These are phyloP conservation scores for Vanessa tameamea DNA, from an alignment of 1,140 invertebrate genomes.

Conservation along the genomic window DNA sequence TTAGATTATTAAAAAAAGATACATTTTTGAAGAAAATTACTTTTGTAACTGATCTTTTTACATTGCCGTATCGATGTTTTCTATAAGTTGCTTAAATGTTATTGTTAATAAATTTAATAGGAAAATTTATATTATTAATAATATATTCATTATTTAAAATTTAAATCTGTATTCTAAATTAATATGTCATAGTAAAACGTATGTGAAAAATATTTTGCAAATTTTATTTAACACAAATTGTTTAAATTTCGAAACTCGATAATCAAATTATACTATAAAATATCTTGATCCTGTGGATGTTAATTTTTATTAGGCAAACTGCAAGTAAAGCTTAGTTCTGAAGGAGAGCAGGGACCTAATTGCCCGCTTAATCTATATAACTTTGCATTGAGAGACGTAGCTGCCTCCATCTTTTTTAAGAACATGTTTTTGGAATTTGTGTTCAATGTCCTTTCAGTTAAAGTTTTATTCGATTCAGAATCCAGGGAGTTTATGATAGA, in stretches of 20 bases:
- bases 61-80: neutral
- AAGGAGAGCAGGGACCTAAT: conserved; percentile 51
- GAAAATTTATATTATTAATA: conserved; percentile 5
- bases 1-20: no score
- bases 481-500: conserved; percentile 68
- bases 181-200: neutral
- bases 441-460: conserved; percentile 67
- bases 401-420: conserved; percentile 71
- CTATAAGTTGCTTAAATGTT: neutral
- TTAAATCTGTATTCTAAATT: conserved; percentile 1
- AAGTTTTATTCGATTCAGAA: conserved; percentile 67
- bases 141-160: neutral
- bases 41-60: no score
- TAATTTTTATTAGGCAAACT: neutral
- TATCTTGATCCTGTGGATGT: neutral
- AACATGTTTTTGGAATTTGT: conserved; percentile 66
- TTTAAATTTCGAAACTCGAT: neutral
- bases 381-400: conserved; percentile 65
- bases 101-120: conserved; percentile 8
- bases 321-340: conserved; percentile 52
- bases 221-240: conserved; percentile 8
- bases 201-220: neutral
- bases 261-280: neutral
- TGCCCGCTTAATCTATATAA: conserved; percentile 65
- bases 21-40: no score